Evolutionary conservation across 2,888 invertebrate species (phyloP).

Genomic region (Marronus borbonicus): DNA sequence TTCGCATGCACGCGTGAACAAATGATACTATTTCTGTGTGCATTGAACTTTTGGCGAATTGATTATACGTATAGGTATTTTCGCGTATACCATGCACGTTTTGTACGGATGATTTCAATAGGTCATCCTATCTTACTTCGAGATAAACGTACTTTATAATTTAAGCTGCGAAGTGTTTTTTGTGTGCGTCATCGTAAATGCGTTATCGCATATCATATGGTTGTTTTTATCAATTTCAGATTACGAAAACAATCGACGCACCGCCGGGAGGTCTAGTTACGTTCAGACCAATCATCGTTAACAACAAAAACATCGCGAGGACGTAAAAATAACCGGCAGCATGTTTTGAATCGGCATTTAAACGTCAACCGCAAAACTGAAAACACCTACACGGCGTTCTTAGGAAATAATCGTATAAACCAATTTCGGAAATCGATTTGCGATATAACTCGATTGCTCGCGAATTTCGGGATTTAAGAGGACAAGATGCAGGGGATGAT

Average conservation of each 20-base stretch:
- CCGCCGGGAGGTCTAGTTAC: constrained; percentile 22
- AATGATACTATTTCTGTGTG: too few relatives aligned
- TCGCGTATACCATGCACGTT: too few relatives aligned
- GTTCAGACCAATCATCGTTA: constrained; percentile 26
- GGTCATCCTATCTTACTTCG: too few relatives aligned
- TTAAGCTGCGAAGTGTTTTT: too few relatives aligned
- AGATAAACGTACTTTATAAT: too few relatives aligned
- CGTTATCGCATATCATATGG: neutral
- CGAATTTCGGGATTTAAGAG: neutral
- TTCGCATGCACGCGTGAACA: too few relatives aligned
- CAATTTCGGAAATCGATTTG: neutral
- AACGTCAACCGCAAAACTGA: constrained; percentile 23
- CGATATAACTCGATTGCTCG: too few relatives aligned
- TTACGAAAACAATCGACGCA: constrained; percentile 41
- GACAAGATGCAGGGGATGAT: constrained; percentile 80
- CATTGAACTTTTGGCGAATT: too few relatives aligned
- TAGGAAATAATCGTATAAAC: neutral
- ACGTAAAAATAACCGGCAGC: constrained; percentile 46
- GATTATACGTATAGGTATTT: too few relatives aligned
- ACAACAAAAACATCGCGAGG: constrained; percentile 38
- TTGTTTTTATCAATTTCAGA: constrained; percentile 45
- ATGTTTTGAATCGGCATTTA: constrained; percentile 38
- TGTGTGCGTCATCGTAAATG: too few relatives aligned
- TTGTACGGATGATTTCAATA: too few relatives aligned
- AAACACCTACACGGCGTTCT: neutral